Base-by-base conservation (phyloP, 2,113 vertebrate genomes). In the Puma concolor region DNA sequence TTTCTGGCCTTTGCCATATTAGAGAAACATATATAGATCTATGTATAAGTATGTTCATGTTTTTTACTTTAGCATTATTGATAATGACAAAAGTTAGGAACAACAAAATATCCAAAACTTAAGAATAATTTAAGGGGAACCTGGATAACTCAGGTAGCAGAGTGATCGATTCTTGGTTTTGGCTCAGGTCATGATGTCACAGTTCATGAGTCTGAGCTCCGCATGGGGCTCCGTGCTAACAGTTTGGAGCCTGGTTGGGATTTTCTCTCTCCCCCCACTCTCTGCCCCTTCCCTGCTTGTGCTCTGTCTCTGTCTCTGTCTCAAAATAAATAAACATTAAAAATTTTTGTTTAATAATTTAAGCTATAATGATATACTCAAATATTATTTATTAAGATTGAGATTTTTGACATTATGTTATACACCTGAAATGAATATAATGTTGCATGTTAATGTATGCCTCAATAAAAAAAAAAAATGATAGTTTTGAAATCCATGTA, bases 41-140 rank as follows among this genome's bases (percentile, higher is more conserved):
- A 31, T 12, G 4, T 36, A 81, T 48, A 87, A 41, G 5, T 60
- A 48, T 85, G 6, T 79, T 84, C 11, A 41, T 9, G 44, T n/a
- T 44, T 57, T 66, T 81, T 50, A 4, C 23, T 77, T 91, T 83
- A 94, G 63, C 19, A 38, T 52, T 67, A 54, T 60, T 77, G 86
- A 64, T 74, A 82, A 83, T 54, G 67, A 96, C n/a, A 63, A 88
- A 93, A 91, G 31, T 79, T 71, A 93, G 66, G 90, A 74, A 82
- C 3, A 17, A 64, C 2, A 88, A 95, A 94, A 88, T 85, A 6
- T 21, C 50, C 54, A 96, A 36, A 83, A 52, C 25, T 83, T 48
- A 12, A 95, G 94, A 94, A 80, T 74, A 97, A 76, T 19, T 94
- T 80, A 77, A 94, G 36, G 57, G 16, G 57, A 19, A 60, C 57